Base-by-base conservation (phyloP, 2,888 invertebrate genomes). In the Pseudoips prasinana region DNA sequence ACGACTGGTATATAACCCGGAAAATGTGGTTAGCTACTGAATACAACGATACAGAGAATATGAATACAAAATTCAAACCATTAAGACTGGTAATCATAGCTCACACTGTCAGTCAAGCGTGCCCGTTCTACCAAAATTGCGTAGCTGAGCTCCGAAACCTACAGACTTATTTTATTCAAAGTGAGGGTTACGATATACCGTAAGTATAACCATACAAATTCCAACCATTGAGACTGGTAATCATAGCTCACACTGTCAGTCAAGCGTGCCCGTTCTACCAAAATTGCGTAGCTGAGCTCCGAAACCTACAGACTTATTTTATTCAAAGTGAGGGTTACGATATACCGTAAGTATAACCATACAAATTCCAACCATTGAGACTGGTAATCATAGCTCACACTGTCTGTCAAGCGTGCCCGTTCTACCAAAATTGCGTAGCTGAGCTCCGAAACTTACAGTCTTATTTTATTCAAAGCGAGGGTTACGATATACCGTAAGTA, bases 381-480 rank as follows among this genome's bases (percentile, higher is more conserved):
- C 55, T 86, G 8, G 82, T 86, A 1, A 46, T 85, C 7, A 56
- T 87, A 5, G 75, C 83, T 29, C 84, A 87, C 50, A 76, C 81
- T 0, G 83, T 72, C 20, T 67, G 75, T 37, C 8, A 59, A 0
- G 68, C 70, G 28, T 87, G 87, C 46, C 18, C 47, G 11, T 33
- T 41, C 1, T 83, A 83, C 52, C 39, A 44, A 2, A 43, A 54
- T 11, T 87, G 87, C 42, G 80, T 81, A 0, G 75, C 79, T 0
- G 72, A 75, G 33, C 22, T 87, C 22, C 58, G 80, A 1, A 73
- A 52, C 25, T 18, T 87, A 1, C 85, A 87, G 49, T 3, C 17
- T 1, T 73, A 67, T 41, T 79, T 41, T 40, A 18, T 68, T 3
- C 27, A 33, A 0, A 8, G 25, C 0, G 7, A 37, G 0, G 14